These are phyloP conservation scores for Prunella fulvescens DNA, from an alignment of 2,113 vertebrate genomes.

Conservation along the genomic window DNA sequence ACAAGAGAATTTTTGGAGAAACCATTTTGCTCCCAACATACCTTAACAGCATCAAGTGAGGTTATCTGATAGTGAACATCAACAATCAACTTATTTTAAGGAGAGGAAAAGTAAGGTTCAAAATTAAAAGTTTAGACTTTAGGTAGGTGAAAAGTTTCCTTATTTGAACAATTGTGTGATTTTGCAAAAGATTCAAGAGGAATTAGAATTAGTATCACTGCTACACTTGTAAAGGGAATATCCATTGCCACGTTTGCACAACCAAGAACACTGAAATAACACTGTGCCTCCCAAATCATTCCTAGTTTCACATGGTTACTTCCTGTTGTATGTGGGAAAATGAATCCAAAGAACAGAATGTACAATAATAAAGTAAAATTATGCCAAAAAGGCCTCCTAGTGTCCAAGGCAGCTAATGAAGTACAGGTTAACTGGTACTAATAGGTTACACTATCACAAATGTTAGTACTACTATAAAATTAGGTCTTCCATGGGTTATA, in stretches of 20 bases:
- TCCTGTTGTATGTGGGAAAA: neutral
- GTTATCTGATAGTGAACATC: neutral
- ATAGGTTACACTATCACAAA: neutral
- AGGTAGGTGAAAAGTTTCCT: neutral
- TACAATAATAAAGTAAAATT: neutral
- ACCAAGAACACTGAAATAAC: neutral
- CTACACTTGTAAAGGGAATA: neutral
- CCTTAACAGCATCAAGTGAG: neutral
- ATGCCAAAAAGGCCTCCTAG: neutral
- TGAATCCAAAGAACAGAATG: neutral
- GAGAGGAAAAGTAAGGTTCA: neutral
- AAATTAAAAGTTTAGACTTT: neutral
- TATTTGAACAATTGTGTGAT: neutral
- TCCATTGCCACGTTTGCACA: neutral
- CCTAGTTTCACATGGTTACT: neutral
- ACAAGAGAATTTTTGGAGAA: neutral
- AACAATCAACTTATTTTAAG: neutral
- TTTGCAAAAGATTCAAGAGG: neutral
- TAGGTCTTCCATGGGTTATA: neutral
- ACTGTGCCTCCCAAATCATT: neutral
- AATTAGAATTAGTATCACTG: neutral
- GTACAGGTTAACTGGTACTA: neutral
- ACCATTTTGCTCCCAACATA: neutral
- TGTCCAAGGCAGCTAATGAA: neutral
- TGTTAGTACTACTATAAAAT: neutral